Base-by-base conservation (phyloP, 2,797 vertebrate genomes). In the Cephalopachus bancanus region DNA sequence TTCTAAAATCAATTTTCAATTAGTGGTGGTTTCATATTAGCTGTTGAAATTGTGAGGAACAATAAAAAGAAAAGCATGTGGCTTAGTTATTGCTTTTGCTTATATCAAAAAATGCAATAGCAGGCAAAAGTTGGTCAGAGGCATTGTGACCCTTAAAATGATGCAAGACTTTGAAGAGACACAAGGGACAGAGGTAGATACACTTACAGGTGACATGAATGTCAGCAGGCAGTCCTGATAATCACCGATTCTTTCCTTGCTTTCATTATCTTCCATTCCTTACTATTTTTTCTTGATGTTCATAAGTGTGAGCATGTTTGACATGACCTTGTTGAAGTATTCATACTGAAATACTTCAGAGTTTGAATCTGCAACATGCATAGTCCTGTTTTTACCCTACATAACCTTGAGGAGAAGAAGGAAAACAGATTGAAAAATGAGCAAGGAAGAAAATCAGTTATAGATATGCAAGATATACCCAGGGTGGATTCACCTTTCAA, bases 1-100 rank as follows among this genome's bases (percentile, higher is more conserved):
- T 98, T 97, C 78, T 76, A 95, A 98, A 98, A 98, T 98, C 98
- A 98, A 98, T 98, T 98, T 98, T 98, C 97, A 98, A 98, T 98
- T 98, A 98, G 94, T 95, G 74, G 89, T 97, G 91, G 93, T 98
- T 96, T 98, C 89, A 76, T 98, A 97, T 96, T 97, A 97, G 75
- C 89, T 97, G 86, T 83, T 98, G 93, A 98, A 97, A 97, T 96
- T 95, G 85, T 97, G 96, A 98, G 93, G 95, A 97, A 98, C n/a
- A 26, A 67, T 97, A 95, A 96, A 96, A 93, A 97, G 88, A 94
- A 93, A 98, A 98, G 79, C 90, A 96, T 97, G 83, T 81, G 97
- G 98, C 95, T 96, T 94, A 96, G 72, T 97, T 97, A 98, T 97
- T 97, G 93, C 86, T 98, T 96, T 95, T 88, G 62, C 90, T 83